Evolutionary conservation across 2,888 invertebrate species (phyloP).

Genomic region (Endotricha flammealis): DNA sequence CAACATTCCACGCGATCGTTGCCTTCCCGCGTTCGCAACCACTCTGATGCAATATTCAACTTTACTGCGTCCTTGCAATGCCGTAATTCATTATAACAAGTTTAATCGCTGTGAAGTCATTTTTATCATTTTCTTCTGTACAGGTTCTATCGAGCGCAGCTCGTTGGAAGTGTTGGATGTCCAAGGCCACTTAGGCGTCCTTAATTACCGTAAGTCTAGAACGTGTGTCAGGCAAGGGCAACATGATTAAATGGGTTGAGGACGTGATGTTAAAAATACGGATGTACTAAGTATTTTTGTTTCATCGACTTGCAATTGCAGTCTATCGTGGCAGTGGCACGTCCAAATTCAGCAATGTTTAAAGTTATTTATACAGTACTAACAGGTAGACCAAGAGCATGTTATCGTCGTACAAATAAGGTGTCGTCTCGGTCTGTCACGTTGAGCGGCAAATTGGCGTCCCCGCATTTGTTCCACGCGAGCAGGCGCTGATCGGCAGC

Average conservation of each 20-base stretch:
- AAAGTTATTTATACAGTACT: too few relatives aligned
- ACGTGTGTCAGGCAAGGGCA: slow-evolving; percentile 40
- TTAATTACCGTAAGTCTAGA: slow-evolving; percentile 53
- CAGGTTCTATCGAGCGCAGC: slow-evolving; percentile 48
- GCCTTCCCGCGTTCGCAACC: slow-evolving; percentile 63
- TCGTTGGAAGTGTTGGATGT: slow-evolving; percentile 19
- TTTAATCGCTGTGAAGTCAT: slow-evolving; percentile 61
- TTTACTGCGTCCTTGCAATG: slow-evolving; percentile 78
- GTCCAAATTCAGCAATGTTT: too few relatives aligned
- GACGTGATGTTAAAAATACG: slow-evolving; percentile 15
- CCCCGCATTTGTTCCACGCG: slow-evolving; percentile 58
- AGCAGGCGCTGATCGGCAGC: slow-evolving; percentile 32
- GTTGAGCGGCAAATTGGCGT: slow-evolving; percentile 66
- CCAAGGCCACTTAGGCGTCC: slow-evolving; percentile 65
- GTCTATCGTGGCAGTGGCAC: too few relatives aligned
- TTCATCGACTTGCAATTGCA: too few relatives aligned
- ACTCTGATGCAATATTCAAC: slow-evolving; percentile 77
- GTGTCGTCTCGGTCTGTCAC: slow-evolving; percentile 43
- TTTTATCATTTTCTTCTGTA: slow-evolving; percentile 62
- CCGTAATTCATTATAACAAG: slow-evolving; percentile 76
- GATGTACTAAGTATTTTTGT: not conserved
- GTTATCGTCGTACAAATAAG: slow-evolving; percentile 62
- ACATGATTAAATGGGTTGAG: slow-evolving; percentile 42
- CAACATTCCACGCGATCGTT: slow-evolving; percentile 72
- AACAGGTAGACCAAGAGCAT: too few relatives aligned